Evolutionary conservation across 2,797 vertebrate genomes (phyloP), one percentile per base, ranked within the genome.

Genomic region (Perodicticus potto): DNA sequence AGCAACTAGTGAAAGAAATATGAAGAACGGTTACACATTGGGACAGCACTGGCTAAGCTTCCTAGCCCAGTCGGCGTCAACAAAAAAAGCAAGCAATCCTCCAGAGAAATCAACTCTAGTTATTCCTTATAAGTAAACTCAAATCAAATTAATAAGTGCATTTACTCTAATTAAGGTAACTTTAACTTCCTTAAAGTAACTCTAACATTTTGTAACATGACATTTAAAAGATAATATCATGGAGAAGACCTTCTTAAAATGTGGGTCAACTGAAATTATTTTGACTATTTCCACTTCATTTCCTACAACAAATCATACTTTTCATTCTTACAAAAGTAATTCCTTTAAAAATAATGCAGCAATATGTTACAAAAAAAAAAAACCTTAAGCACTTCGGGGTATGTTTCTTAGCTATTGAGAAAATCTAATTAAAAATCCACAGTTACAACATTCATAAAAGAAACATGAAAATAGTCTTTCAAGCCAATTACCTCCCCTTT

Each of bases 301-400:
- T 93, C 14, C 72, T 95, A 53, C 53, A 23, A 86, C 16, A 53
- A 12, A 55, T 1, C 29, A 65, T 34, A 78, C 10, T 16, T 93
- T 97, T 84, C 57, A 78, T 87, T 93, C 45, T 81, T 89, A 0
- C 17, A 89, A 94, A 94, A 89, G 17, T 80, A 93, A 80, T 40
- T 27, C 3, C 20, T 37, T 72, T 53, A 72, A 92, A 45, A 87
- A 61, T 70, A 72, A 61, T 10, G 9, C 9, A 86, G 85, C 72
- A 78, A 61, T 1, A 40, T 6, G 4, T 63, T 92, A 19, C 65
- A 14, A 53, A 22, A 16, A 67, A 7, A 20, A 40, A 63, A 67
- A 43, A 13, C 55, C 20, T 57, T 45, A 57, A 73, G 29, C 11
- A 63, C n/a, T 27, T 40, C 27, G 12, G 76, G 14, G 6, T 5